phyloP scores from a whole-genome alignment of 2,888 invertebrate genomes.

The Lottia gigantea region DNA sequence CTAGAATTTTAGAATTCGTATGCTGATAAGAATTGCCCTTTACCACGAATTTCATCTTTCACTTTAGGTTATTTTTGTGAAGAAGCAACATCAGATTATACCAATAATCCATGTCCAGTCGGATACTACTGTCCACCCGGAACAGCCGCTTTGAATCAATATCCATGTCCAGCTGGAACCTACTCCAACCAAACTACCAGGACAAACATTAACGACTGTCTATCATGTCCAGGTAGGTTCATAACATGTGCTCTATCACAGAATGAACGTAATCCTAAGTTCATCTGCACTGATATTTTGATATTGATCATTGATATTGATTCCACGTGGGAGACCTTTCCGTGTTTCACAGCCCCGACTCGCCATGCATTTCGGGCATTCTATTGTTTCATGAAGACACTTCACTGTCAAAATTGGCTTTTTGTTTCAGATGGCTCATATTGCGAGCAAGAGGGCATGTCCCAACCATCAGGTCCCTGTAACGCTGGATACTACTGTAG shows the following conservation, averaged over 20 bases:
- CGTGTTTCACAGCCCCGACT: too few relatives aligned
- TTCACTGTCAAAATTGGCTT: background rate
- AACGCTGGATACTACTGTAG: conserved; percentile 78
- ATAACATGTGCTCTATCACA: too few relatives aligned
- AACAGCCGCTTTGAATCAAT: conserved; percentile 40
- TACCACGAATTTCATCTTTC: background rate
- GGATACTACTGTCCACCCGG: conserved; percentile 52
- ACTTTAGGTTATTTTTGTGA: conserved; percentile 49
- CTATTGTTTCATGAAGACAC: too few relatives aligned
- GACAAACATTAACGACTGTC: conserved; percentile 34
- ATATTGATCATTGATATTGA: too few relatives aligned
- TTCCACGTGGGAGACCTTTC: too few relatives aligned
- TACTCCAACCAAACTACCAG: conserved; percentile 43
- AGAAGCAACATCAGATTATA: conserved; percentile 41
- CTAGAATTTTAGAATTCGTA: too few relatives aligned
- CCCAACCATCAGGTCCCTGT: conserved; percentile 54
- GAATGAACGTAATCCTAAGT: too few relatives aligned
- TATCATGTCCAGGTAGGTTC: conserved; percentile 39
- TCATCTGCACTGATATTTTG: too few relatives aligned
- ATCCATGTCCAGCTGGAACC: conserved; percentile 48
- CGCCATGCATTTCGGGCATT: too few relatives aligned
- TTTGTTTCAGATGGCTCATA: conserved; percentile 55
- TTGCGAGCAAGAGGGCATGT: conserved; percentile 51
- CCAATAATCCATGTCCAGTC: conserved; percentile 45
- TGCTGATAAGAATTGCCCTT: too few relatives aligned